Evolutionary conservation across 2,888 invertebrate species (phyloP), one percentile per base, ranked within the genome.

Genomic region (Carabus problematicus): DNA sequence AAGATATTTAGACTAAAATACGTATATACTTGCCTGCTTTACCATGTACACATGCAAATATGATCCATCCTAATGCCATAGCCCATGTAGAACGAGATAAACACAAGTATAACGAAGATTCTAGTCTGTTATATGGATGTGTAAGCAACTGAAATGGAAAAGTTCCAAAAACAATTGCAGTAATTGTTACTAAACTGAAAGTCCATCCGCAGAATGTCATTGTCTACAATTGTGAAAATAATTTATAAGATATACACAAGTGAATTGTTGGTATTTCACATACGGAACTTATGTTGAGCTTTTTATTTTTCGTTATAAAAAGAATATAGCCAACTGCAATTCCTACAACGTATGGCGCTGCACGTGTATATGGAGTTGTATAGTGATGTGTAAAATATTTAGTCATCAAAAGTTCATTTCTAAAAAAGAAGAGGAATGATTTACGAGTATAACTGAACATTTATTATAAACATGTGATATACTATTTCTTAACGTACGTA

Each of bases 1-100:
- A 12, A 42, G 9, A 70, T 55, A 18, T 71, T 12, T 49, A 29
- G 1, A 61, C 71, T 71, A 67, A 70, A 69, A 3, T 47, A 1
- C 9, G 41, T 19, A 66, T 12, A 40, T 49, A 56, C 62, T 73
- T 73, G 82, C 84, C 83, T 76, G 85, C 85, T 73, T 83, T 79
- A 39, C 85, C 85, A 56, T 81, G 78, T 16, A 79, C 77, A 72
- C 85, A 85, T 47, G 83, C 82, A 74, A 83, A 83, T 58, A 86
- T 81, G 6, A 86, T 79, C 86, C 86, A 86, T 43, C 78, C 78
- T 8, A 86, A 72, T 3, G 81, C 81, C 3, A 81, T 62, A 1
- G 81, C 79, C 86, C 86, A 87, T 9, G 80, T 77, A 11, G 83
- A 80, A 70, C 83, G 76, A 54, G 80, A 78, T 42, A 83, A 73